phyloP scores from a whole-genome alignment of 2,888 invertebrate genomes.

The Mactromeris polynyma region DNA sequence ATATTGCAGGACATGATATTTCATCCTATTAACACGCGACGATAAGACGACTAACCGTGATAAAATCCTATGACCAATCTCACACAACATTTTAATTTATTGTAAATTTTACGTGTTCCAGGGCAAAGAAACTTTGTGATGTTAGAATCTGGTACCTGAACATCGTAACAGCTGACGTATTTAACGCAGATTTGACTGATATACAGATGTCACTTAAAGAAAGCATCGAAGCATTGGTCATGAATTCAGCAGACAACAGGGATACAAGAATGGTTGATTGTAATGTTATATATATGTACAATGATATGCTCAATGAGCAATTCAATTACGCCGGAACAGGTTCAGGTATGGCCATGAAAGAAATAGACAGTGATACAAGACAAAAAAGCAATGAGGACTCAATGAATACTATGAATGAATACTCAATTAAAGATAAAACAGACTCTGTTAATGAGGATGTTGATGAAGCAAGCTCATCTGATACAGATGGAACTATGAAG shows the following conservation, averaged over 20 bases:
- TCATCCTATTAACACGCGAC: background rate
- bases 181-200: conserved; percentile 61
- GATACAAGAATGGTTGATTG: conserved; percentile 62
- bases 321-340: conserved; percentile 47
- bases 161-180: conserved; percentile 70
- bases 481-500: background rate
- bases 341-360: conserved; percentile 42
- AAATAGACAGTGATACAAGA: conserved; percentile 29
- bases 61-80: background rate
- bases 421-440: background rate
- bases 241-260: conserved; percentile 54
- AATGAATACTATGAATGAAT: background rate
- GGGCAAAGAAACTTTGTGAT: conserved; percentile 67
- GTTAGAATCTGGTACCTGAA: conserved; percentile 76
- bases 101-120: conserved; percentile 26
- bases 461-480: background rate
- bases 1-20: background rate
- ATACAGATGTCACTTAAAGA: conserved; percentile 65
- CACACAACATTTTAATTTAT: background rate
- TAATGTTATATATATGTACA: conserved; percentile 66
- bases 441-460: background rate
- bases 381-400: background rate
- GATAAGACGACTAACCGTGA: background rate
- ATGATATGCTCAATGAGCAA: conserved; percentile 61
- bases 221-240: conserved; percentile 66